A percentile compares a stretch with the other conserved stretches of the same genome.
Conservation (phyloP, 2,797 vertebrate genomes). For the Oreortyx pictus region DNA sequence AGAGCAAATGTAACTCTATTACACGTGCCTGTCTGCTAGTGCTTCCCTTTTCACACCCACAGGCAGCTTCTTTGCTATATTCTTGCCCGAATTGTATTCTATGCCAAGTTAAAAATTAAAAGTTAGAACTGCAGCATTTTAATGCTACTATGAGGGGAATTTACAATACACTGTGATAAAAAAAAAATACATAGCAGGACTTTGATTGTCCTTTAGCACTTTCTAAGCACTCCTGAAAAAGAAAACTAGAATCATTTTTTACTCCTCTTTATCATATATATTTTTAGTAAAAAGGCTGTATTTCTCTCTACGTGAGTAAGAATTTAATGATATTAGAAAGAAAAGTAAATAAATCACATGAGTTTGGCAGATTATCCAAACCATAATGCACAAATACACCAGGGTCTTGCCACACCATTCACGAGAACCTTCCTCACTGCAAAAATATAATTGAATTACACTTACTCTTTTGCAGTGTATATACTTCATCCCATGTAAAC, state of each 20-base stretch:
- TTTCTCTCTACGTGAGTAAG: neutral
- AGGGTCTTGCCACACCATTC: neutral
- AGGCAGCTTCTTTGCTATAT: slow-evolving; percentile 20
- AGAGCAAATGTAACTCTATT: slow-evolving; percentile 28
- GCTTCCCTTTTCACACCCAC: slow-evolving; percentile 81
- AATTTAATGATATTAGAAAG: neutral
- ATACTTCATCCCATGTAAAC: neutral
- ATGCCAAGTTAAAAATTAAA: slow-evolving; percentile 42
- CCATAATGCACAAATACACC: neutral
- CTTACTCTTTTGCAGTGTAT: neutral
- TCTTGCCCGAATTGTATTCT: neutral
- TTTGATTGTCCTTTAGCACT: neutral
- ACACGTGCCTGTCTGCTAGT: slow-evolving; percentile 45
- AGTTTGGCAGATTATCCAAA: neutral
- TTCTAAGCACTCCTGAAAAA: neutral
- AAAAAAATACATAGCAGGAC: neutral
- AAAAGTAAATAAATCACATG: neutral
- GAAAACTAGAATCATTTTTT: neutral
- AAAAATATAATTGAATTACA: neutral
- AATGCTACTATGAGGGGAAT: neutral
- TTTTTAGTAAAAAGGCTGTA: neutral
- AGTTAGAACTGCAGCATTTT: neutral
- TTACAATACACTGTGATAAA: neutral
- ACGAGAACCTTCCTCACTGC: neutral
- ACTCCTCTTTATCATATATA: neutral